phyloP scores from a whole-genome alignment of 1,140 invertebrate species.

The Macrotrachela quadricornifera region DNA sequence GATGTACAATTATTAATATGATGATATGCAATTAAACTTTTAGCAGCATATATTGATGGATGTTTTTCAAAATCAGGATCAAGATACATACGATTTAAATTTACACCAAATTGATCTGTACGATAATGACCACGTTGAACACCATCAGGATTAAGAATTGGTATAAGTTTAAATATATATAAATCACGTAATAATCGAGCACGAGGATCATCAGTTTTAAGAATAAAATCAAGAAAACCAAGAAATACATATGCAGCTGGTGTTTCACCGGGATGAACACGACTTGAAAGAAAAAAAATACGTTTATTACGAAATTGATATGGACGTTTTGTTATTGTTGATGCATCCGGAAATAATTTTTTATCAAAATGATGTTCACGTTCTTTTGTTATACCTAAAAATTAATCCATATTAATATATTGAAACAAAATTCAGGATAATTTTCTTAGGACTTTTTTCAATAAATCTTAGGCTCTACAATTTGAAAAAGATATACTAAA shows the following conservation, averaged over 20 bases:
- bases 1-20: constrained; percentile 15
- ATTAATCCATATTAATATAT: too few species aligned
- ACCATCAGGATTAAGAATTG: constrained; percentile 76
- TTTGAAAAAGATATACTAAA: too few species aligned
- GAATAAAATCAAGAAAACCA: constrained; percentile 30
- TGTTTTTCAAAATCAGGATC: constrained; percentile 23
- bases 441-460: too few species aligned
- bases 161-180: constrained; percentile 78
- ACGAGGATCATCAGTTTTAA: constrained; percentile 24
- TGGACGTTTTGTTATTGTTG: background rate
- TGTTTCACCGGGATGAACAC: constrained; percentile 32
- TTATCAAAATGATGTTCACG: too few species aligned
- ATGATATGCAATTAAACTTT: constrained; percentile 27
- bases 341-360: too few species aligned
- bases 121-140: constrained; percentile 67
- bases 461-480: too few species aligned
- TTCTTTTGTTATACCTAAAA: too few species aligned
- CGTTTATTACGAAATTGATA: constrained; percentile 12
- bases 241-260: constrained; percentile 30
- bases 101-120: constrained; percentile 48
- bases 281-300: constrained; percentile 27
- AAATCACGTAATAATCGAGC: constrained; percentile 32
- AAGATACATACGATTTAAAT: constrained; percentile 29
- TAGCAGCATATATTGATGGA: constrained; percentile 31
- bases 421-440: too few species aligned